A percentile compares a stretch with the other conserved stretches of the same genome.
Conservation (phyloP, 37 sponge, comb jelly and placozoan species). For the Bolinopsis microptera region DNA sequence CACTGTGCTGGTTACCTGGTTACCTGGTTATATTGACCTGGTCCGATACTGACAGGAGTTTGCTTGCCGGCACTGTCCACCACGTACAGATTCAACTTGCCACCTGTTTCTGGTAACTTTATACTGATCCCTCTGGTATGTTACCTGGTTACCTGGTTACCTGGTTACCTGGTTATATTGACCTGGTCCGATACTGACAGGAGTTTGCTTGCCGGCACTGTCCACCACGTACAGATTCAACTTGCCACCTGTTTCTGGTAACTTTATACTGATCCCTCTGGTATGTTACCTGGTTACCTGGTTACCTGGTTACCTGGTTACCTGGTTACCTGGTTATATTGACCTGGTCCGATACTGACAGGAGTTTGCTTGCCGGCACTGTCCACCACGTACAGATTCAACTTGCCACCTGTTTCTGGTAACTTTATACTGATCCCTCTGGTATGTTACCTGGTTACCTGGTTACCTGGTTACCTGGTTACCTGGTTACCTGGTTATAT, state of each 20-base stretch:
- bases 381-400: constrained; percentile 34
- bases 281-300: too few species aligned
- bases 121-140: constrained; percentile 49
- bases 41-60: constrained; percentile 50
- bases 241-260: constrained; percentile 34
- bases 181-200: constrained; percentile 49
- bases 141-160: too few species aligned
- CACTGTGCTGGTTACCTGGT: too few species aligned
- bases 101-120: constrained; percentile 27
- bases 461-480: too few species aligned
- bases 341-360: constrained; percentile 43
- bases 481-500: too few species aligned
- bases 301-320: too few species aligned
- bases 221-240: constrained; percentile 29
- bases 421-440: constrained; percentile 44
- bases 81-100: constrained; percentile 18
- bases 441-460: too few species aligned
- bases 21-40: constrained; percentile 13
- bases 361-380: constrained; percentile 52
- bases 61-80: constrained; percentile 54
- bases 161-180: too few species aligned
- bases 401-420: constrained; percentile 24
- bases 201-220: constrained; percentile 47
- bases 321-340: too few species aligned
- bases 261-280: constrained; percentile 33